Conservation (phyloP, 2,888 invertebrate species). For the Enchytraeus crypticus region DNA sequence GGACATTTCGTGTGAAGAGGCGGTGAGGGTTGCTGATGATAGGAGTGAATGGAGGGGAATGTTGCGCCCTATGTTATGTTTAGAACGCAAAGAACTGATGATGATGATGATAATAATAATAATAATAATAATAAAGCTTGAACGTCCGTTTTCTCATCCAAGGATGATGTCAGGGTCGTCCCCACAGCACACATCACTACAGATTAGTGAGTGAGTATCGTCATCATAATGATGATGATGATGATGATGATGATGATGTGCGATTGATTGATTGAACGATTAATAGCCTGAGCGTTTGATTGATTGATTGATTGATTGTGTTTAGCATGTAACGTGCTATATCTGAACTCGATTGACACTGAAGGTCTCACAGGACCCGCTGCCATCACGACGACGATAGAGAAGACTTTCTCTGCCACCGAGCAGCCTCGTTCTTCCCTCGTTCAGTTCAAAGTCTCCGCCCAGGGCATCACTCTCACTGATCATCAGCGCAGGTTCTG, state of each 20-base stretch:
- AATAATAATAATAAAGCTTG: too few species aligned
- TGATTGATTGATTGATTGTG: neutral
- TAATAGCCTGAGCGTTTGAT: too few species aligned
- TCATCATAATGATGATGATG: too few species aligned
- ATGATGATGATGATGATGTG: too few species aligned
- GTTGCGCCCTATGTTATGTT: neutral
- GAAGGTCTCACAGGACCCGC: slow-evolving; percentile 95
- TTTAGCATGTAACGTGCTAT: slow-evolving; percentile 84
- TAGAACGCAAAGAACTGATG: neutral
- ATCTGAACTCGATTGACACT: slow-evolving; percentile 79
- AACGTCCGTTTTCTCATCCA: too few species aligned
- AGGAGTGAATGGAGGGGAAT: too few species aligned
- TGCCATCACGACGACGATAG: slow-evolving; percentile 59
- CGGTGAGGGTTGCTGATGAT: too few species aligned
- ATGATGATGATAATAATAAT: too few species aligned
- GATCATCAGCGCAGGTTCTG: slow-evolving; percentile 85
- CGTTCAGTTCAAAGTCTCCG: slow-evolving; percentile 92
- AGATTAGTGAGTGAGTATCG: too few species aligned
- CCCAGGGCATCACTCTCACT: slow-evolving; percentile 91
- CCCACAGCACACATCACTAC: too few species aligned
- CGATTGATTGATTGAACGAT: too few species aligned
- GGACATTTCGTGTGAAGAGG: slow-evolving; percentile 10
- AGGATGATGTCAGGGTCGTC: too few species aligned
- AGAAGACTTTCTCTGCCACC: slow-evolving; percentile 26
- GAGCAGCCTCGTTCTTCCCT: slow-evolving; percentile 38